These are phyloP conservation scores for Mandrillus leucophaeus DNA, from an alignment of 2,113 vertebrate species.

Conservation along the genomic window DNA sequence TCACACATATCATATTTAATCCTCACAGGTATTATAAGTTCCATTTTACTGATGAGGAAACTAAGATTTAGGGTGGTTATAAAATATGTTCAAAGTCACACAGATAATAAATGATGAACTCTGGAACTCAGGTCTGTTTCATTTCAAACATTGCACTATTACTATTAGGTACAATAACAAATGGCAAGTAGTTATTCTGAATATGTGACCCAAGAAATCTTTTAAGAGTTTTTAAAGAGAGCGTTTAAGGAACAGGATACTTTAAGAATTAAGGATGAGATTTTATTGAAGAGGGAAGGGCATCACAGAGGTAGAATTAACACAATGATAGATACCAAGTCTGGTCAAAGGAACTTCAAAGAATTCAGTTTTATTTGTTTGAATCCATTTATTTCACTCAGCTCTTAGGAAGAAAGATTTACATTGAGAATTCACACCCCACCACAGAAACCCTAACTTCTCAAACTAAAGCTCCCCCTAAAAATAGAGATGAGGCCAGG, in stretches of 20 bases:
- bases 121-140: background rate
- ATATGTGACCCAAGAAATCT: background rate
- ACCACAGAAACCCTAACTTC: background rate
- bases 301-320: background rate
- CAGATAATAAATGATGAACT: slow-evolving; percentile 2
- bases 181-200: slow-evolving; percentile 22
- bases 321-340: background rate
- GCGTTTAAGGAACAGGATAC: slow-evolving; percentile 3
- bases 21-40: background rate
- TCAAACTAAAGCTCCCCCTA: background rate
- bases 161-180: slow-evolving; percentile 12
- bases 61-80: background rate
- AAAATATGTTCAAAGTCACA: background rate
- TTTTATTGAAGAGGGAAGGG: background rate
- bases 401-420: slow-evolving; percentile 41
- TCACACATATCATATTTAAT: slow-evolving; percentile 31
- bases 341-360: slow-evolving; percentile 31
- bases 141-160: slow-evolving; percentile 1
- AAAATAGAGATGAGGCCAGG: background rate
- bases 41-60: slow-evolving; percentile 43
- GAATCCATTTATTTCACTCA: slow-evolving; percentile 18
- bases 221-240: slow-evolving; percentile 13
- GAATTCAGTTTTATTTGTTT: slow-evolving; percentile 35
- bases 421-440: slow-evolving; percentile 14
- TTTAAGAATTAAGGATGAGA: slow-evolving; percentile 15